Conservation (phyloP, 2,888 invertebrate genomes). For the Ganaspis brasiliensis region DNA sequence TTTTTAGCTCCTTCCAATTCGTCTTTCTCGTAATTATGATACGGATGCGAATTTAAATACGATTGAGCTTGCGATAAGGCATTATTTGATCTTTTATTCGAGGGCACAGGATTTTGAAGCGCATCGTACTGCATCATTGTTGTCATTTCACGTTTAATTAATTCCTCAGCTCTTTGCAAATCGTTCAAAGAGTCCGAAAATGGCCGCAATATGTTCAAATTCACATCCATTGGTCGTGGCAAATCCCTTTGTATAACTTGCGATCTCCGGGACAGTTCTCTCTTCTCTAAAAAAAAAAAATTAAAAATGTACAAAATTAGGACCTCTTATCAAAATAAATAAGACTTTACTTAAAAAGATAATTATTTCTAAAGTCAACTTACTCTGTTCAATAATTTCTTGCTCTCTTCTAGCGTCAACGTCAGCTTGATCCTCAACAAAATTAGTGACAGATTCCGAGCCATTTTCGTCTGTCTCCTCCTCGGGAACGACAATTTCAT, state of each 20-base stretch:
- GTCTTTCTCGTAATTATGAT: constrained; percentile 86
- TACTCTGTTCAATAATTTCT: constrained; percentile 86
- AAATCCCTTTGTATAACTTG: constrained; percentile 92
- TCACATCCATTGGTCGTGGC: constrained; percentile 90
- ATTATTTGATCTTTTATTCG: constrained; percentile 82
- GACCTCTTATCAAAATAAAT: too few relatives aligned
- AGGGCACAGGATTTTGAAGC: constrained; percentile 86
- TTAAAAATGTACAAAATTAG: neutral
- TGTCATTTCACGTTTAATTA: constrained; percentile 98
- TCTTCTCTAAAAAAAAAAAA: constrained; percentile 80
- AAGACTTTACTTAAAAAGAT: too few relatives aligned
- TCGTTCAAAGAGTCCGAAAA: constrained; percentile 89
- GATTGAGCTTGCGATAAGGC: constrained; percentile 84
- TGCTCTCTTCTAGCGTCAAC: constrained; percentile 87
- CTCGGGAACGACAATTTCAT: constrained; percentile 98
- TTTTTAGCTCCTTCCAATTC: constrained; percentile 86
- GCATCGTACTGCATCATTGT: constrained; percentile 96
- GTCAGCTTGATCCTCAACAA: constrained; percentile 93
- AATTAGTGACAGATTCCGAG: constrained; percentile 64
- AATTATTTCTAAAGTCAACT: too few relatives aligned
- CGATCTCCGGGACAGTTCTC: constrained; percentile 89
- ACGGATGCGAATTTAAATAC: constrained; percentile 93
- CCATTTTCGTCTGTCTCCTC: constrained; percentile 84
- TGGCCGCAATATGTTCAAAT: constrained; percentile 90
- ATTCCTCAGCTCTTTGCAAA: constrained; percentile 95